A percentile compares a stretch with the other conserved stretches of the same genome.
These are phyloP conservation scores for Loxodonta africana DNA, from an alignment of 2,113 vertebrate species.

Conservation along the genomic window DNA sequence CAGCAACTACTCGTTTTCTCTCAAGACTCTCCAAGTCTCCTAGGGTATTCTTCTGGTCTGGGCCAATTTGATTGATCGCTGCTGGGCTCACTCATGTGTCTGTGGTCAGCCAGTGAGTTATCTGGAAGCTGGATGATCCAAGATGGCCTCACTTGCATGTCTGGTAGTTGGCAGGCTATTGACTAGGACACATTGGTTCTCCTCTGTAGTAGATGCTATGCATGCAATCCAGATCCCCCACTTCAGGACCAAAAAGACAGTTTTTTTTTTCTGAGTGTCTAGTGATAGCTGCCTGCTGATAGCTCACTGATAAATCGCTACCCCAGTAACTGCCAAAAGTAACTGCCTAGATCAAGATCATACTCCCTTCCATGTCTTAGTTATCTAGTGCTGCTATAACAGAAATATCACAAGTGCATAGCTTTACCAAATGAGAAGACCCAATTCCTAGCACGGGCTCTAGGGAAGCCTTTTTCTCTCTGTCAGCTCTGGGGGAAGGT, in stretches of 20 bases:
- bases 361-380: too few relatives aligned
- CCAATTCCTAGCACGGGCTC: background rate
- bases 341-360: background rate
- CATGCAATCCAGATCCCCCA: background rate
- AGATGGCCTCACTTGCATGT: background rate
- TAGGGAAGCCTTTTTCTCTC: too few relatives aligned
- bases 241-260: background rate
- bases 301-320: background rate
- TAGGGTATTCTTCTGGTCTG: background rate
- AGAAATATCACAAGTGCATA: too few relatives aligned
- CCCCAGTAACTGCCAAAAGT: background rate
- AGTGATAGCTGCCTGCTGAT: background rate
- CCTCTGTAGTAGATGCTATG: background rate
- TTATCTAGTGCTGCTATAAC: too few relatives aligned
- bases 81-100: too few relatives aligned
- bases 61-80: background rate
- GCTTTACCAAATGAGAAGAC: background rate
- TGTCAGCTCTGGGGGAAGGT: too few relatives aligned
- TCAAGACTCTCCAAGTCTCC: background rate
- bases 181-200: background rate
- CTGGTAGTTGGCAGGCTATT: background rate
- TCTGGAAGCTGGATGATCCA: too few relatives aligned
- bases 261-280: slow-evolving; percentile 5
- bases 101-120: too few relatives aligned
- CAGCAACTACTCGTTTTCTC: background rate